Percentiles rank a stretch among this genome's conserved stretches.
Evolutionary conservation across 2,797 vertebrate genomes (phyloP).

Genomic region (Melanotaenia maccullochi): DNA sequence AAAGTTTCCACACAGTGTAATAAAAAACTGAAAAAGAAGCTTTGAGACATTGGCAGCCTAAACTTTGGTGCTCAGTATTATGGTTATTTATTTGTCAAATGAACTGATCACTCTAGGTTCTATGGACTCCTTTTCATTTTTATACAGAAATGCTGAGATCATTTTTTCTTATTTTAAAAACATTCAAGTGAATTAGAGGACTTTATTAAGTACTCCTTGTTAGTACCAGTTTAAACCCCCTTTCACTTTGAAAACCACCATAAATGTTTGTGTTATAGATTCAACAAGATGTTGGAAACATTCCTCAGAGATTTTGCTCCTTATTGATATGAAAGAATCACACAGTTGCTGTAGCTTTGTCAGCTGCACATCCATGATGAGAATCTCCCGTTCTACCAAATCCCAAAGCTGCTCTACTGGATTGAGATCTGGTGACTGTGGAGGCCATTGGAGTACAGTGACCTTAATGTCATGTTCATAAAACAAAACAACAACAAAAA

Average conservation of each 20-base stretch:
- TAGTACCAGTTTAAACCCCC: neutral
- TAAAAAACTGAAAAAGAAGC: slow-evolving; percentile 9
- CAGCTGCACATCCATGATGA: slow-evolving; percentile 18
- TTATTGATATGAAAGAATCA: slow-evolving; percentile 10
- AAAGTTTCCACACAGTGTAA: slow-evolving; percentile 4
- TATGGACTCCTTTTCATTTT: neutral
- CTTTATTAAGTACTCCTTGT: neutral
- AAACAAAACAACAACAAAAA: no score
- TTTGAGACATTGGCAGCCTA: neutral
- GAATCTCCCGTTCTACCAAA: slow-evolving; percentile 47
- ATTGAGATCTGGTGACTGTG: no score
- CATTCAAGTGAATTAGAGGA: no score
- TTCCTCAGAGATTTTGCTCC: neutral
- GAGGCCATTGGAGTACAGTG: no score
- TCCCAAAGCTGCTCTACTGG: no score
- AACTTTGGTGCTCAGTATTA: neutral
- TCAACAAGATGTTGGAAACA: no score
- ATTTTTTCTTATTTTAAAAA: no score
- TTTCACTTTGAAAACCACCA: neutral
- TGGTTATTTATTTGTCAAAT: slow-evolving; percentile 5
- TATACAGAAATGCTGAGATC: slow-evolving; percentile 1
- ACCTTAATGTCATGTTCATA: neutral
- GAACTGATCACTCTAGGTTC: neutral
- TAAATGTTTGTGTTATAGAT: neutral
- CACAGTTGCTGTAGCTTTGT: slow-evolving; percentile 4